A percentile compares a stretch with the other conserved stretches of the same genome.
These are phyloP conservation scores for Philopotamus ludificatus DNA, from an alignment of 1,140 invertebrate species.

Conservation along the genomic window DNA sequence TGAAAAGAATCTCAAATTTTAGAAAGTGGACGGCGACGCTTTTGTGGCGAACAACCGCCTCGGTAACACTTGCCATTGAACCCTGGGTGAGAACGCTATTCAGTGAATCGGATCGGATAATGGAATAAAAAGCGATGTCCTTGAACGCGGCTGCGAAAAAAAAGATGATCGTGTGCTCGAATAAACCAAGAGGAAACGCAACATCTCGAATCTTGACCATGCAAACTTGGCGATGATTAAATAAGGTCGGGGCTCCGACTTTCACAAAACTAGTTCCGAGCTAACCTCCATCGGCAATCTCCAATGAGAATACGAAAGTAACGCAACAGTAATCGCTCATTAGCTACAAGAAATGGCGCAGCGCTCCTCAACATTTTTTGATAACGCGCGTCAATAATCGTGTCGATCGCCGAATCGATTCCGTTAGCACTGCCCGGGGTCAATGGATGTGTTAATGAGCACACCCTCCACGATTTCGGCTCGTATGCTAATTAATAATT, in stretches of 20 bases:
- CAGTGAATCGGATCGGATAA: no score
- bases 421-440: no score
- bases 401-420: not conserved
- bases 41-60: no score
- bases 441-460: no score
- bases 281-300: not conserved
- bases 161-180: not conserved
- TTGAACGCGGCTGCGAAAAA: not conserved
- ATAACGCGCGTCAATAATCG: no score
- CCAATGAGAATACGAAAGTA: constrained; percentile 4
- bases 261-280: constrained; percentile 3
- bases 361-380: not conserved
- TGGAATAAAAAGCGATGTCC: not conserved
- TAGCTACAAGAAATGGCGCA: not conserved
- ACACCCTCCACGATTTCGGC: no score
- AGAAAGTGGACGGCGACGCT: not conserved
- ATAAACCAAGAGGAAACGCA: not conserved
- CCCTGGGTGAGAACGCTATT: no score
- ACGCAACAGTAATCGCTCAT: not conserved
- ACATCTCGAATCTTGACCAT: constrained; percentile 11
- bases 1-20: not conserved
- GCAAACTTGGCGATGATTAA: not conserved
- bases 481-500: no score
- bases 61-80: no score
- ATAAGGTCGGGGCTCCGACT: constrained; percentile 5